These are phyloP conservation scores for Rousettus madagascariensis DNA, from an alignment of 2,797 vertebrate genomes.

Conservation along the genomic window DNA sequence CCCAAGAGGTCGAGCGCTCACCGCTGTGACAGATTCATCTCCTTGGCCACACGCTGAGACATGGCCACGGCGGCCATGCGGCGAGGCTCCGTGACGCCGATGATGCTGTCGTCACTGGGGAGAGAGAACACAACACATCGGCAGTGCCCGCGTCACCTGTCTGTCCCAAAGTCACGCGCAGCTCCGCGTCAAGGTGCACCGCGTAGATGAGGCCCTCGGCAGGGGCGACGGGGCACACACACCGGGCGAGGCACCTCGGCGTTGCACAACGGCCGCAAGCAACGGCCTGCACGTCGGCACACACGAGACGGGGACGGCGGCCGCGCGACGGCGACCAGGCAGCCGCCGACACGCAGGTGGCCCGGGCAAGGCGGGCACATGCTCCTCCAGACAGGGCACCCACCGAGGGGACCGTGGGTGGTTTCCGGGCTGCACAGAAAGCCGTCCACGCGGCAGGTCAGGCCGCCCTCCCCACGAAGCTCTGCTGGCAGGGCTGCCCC, in stretches of 20 bases:
- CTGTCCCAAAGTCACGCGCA: rapidly evolving
- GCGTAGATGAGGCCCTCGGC: rapidly evolving
- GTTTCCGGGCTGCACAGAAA: too few relatives aligned
- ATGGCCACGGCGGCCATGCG: conserved; percentile 96
- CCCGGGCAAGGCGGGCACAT: rapidly evolving
- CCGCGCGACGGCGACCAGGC: rapidly evolving
- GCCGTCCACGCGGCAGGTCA: rapidly evolving
- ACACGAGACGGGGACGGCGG: rapidly evolving
- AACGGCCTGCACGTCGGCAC: rapidly evolving
- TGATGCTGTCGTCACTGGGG: conserved; percentile 85
- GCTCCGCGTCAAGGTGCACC: rapidly evolving
- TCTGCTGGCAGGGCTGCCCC: rapidly evolving
- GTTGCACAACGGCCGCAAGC: too few relatives aligned
- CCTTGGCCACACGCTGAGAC: conserved; percentile 95
- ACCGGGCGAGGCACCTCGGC: not conserved
- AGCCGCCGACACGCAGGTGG: rapidly evolving
- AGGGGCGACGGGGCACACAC: rapidly evolving
- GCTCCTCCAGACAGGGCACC: not conserved
- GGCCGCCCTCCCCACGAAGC: too few relatives aligned
- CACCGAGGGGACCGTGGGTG: rapidly evolving
- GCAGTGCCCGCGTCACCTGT: rapidly evolving
- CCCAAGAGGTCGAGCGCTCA: conserved; percentile 72
- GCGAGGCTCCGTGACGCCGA: conserved; percentile 96
- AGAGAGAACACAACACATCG: rapidly evolving
- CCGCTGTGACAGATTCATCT: conserved; percentile 95